Percentiles rank a stretch among this genome's conserved stretches.
Conservation (phyloP, 2,113 vertebrate species). For the Buteo buteo region DNA sequence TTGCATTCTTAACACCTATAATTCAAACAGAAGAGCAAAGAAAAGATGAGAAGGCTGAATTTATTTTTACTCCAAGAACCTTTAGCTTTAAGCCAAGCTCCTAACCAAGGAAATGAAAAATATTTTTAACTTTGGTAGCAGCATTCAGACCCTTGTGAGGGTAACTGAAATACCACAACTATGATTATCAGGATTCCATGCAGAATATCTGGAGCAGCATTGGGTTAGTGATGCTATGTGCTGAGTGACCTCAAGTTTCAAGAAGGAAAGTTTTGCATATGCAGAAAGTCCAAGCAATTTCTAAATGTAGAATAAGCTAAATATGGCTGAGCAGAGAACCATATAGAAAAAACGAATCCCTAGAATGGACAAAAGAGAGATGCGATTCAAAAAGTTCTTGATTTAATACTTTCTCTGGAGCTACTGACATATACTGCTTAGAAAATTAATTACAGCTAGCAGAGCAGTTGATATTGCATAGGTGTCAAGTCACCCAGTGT, state of each 20-base stretch:
- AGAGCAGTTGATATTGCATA: not conserved
- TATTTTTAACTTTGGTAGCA: constrained; percentile 32
- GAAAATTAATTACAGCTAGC: not conserved
- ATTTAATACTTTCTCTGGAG: not conserved
- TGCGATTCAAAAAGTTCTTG: not conserved
- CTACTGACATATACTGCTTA: not conserved
- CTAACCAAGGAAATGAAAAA: constrained; percentile 21
- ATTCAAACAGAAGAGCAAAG: constrained; percentile 44
- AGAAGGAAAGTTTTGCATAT: not conserved
- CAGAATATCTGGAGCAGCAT: not conserved
- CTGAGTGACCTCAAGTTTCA: not conserved
- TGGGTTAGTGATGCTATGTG: not conserved
- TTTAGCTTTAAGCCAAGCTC: constrained; percentile 34
- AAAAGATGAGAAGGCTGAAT: constrained; percentile 36
- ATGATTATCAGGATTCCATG: not conserved
- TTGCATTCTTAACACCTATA: constrained; percentile 57
- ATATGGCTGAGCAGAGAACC: not conserved
- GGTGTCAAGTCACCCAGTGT: not conserved
- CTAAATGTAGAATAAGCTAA: not conserved
- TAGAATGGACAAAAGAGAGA: not conserved
- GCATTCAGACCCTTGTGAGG: not conserved
- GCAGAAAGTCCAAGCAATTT: not conserved
- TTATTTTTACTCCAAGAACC: constrained; percentile 37
- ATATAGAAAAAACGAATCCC: not conserved
- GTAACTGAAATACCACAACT: not conserved